Percentiles rank a stretch among this genome's conserved stretches.
These are phyloP conservation scores for Stichopus chloronotus DNA, from an alignment of 35 echinoderm and acorn worm species.

Conservation along the genomic window DNA sequence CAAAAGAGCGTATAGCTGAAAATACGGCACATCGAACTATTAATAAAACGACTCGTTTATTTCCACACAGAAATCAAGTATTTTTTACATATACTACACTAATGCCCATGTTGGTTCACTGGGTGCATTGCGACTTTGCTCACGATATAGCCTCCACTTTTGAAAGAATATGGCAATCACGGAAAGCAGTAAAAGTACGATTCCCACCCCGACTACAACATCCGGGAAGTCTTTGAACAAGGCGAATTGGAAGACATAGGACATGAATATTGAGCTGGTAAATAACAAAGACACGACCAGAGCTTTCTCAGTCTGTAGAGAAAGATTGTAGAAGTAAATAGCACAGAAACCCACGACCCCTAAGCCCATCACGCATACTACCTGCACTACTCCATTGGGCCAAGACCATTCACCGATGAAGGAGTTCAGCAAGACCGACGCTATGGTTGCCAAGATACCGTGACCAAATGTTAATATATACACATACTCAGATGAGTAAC, in stretches of 20 bases:
- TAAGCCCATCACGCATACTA: neutral
- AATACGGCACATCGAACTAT: too few species aligned
- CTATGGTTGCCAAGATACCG: neutral
- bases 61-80: too few species aligned
- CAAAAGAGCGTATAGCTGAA: too few species aligned
- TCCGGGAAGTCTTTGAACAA: neutral
- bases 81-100: too few species aligned
- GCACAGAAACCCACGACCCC: neutral
- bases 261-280: neutral
- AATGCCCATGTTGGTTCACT: too few species aligned
- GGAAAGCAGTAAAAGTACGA: neutral
- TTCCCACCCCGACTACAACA: neutral
- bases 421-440: neutral
- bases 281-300: neutral
- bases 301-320: neutral
- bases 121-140: neutral
- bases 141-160: neutral
- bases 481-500: neutral
- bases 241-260: conserved; percentile 9
- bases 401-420: neutral
- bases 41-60: too few species aligned
- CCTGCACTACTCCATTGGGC: neutral
- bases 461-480: neutral
- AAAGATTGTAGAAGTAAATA: neutral
- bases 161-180: neutral